A percentile compares a stretch with the other conserved stretches of the same genome.
Evolutionary conservation across 1,140 invertebrate genomes (phyloP).

Genomic region (Hylaeus volcanicus): DNA sequence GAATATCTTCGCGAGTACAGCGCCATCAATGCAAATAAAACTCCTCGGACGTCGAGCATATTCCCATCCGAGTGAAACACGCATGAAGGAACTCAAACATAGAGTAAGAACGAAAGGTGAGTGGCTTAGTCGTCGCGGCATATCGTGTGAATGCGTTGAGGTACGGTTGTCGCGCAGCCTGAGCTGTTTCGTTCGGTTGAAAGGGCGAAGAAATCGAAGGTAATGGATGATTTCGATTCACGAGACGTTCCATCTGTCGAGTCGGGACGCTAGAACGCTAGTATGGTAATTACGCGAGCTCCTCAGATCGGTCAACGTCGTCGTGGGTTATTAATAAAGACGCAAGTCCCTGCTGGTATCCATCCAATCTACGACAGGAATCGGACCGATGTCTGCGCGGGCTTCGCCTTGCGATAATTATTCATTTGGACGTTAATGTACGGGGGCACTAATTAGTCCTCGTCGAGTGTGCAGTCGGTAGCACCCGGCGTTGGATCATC

Average conservation of each 20-base stretch:
- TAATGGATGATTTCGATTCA: conserved; percentile 46
- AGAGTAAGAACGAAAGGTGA: too few species aligned
- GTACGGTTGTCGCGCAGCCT: too few species aligned
- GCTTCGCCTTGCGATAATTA: conserved; percentile 63
- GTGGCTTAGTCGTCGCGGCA: too few species aligned
- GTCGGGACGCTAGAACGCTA: conserved; percentile 35
- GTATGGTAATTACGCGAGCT: conserved; percentile 72
- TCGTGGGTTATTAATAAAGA: conserved; percentile 77
- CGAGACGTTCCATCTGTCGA: conserved; percentile 48
- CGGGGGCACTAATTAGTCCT: conserved; percentile 69
- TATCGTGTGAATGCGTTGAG: too few species aligned
- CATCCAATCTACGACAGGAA: conserved; percentile 69
- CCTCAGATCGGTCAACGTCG: conserved; percentile 76
- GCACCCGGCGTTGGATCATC: conserved; percentile 38
- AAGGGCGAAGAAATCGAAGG: background rate
- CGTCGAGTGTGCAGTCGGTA: conserved; percentile 56
- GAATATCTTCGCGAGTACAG: too few species aligned
- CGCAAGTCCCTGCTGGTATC: conserved; percentile 59
- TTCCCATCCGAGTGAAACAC: too few species aligned
- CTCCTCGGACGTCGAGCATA: too few species aligned
- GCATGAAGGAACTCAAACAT: too few species aligned
- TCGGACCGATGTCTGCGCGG: conserved; percentile 53
- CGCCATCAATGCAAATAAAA: too few species aligned
- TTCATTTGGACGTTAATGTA: conserved; percentile 72
- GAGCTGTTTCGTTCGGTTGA: background rate